These are phyloP conservation scores for Cygnus buccinator DNA, from an alignment of 2,113 vertebrate species.

Conservation along the genomic window DNA sequence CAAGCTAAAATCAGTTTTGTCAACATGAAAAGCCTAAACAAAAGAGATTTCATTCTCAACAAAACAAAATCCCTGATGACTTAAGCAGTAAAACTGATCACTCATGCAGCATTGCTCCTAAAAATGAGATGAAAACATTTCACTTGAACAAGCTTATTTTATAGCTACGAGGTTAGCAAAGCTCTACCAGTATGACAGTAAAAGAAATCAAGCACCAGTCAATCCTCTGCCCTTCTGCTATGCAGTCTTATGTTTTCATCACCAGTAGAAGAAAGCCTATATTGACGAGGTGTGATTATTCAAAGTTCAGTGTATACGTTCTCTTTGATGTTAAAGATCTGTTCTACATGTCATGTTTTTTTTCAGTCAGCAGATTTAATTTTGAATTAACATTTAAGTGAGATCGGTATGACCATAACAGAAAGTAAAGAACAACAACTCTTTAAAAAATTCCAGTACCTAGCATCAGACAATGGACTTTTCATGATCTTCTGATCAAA, in stretches of 20 bases:
- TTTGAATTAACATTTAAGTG: not conserved
- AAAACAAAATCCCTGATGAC: not conserved
- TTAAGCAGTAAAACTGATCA: not conserved
- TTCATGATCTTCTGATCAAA: not conserved
- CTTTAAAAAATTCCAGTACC: not conserved
- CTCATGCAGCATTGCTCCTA: not conserved
- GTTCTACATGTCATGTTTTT: not conserved
- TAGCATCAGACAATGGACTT: not conserved
- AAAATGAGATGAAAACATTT: not conserved
- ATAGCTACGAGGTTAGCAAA: not conserved
- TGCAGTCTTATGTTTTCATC: not conserved
- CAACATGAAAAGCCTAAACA: not conserved
- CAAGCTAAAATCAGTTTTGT: not conserved
- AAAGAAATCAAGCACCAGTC: not conserved
- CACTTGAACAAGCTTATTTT: not conserved
- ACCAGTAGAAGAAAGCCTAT: not conserved
- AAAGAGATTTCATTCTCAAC: not conserved
- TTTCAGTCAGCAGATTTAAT: not conserved
- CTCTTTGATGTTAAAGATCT: not conserved
- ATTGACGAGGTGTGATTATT: not conserved
- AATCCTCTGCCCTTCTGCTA: not conserved
- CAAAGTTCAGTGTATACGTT: accelerated
- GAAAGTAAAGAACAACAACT: not conserved
- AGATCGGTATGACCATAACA: no score
- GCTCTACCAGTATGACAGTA: not conserved